phyloP scores from a whole-genome alignment of 2,888 invertebrate species.

The Sturmia bella region DNA sequence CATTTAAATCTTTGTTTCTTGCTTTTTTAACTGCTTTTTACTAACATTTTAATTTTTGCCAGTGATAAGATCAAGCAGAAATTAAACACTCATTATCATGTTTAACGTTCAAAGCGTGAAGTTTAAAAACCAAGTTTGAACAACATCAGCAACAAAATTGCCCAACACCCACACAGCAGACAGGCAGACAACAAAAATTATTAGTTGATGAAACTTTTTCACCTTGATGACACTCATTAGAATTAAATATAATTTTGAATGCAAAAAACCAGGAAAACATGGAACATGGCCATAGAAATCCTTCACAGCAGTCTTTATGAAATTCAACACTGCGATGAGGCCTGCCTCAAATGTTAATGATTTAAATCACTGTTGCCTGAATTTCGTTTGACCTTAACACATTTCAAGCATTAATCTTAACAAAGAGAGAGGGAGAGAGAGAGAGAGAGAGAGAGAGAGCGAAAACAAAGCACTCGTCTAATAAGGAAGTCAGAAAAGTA shows the following conservation, averaged over 20 bases:
- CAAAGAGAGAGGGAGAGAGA: too few relatives aligned
- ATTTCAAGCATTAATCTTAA: conserved; percentile 26
- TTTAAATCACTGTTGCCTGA: conserved; percentile 33
- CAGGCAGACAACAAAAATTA: conserved; percentile 26
- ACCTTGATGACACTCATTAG: conserved; percentile 62
- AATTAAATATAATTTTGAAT: conserved; percentile 44
- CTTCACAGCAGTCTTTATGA: not conserved
- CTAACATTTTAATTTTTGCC: conserved; percentile 15
- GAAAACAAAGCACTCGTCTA: conserved; percentile 16
- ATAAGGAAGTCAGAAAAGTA: conserved; percentile 59
- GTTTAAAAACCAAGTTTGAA: conserved; percentile 36
- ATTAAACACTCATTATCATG: conserved; percentile 41
- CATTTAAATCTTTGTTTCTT: not conserved
- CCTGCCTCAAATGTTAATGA: conserved; percentile 28
- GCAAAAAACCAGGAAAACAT: not conserved
- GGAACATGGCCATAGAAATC: conserved; percentile 15
- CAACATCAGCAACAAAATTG: conserved; percentile 7
- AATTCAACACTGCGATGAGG: conserved; percentile 18
- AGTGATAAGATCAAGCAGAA: conserved; percentile 9
- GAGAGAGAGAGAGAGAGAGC: not conserved
- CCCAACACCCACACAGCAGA: conserved; percentile 50
- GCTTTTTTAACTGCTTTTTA: conserved; percentile 14
- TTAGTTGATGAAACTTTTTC: conserved; percentile 32
- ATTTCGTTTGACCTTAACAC: conserved; percentile 36
- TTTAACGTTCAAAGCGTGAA: conserved; percentile 56